These are phyloP conservation scores for Parochlus steinenii DNA, from an alignment of 2,888 invertebrate genomes.

Conservation along the genomic window DNA sequence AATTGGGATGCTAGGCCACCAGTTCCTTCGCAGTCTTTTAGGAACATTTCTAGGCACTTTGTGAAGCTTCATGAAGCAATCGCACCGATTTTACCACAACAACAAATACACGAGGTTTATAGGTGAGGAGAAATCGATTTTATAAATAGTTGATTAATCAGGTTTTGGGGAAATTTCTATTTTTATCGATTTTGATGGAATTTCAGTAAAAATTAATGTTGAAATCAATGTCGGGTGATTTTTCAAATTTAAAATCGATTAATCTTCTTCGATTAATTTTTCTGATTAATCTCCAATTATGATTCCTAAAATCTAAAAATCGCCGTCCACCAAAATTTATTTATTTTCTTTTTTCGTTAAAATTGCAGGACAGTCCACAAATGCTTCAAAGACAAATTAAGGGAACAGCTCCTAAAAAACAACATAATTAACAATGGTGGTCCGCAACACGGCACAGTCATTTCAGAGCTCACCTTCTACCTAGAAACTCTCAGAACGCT, in stretches of 20 bases:
- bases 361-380: conserved; percentile 65
- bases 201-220: background rate
- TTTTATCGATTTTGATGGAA: background rate
- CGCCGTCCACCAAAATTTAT: no score
- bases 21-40: conserved; percentile 79
- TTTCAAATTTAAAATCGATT: background rate
- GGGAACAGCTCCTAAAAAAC: conserved; percentile 68
- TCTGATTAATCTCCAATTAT: conserved; percentile 1
- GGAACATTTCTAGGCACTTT: conserved; percentile 75
- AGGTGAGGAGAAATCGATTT: no score
- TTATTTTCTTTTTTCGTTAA: no score
- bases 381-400: conserved; percentile 71
- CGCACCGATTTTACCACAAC: conserved; percentile 62
- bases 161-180: background rate
- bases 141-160: background rate
- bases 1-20: conserved; percentile 92
- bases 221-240: background rate
- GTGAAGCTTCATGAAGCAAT: conserved; percentile 84
- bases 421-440: conserved; percentile 92
- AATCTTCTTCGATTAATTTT: background rate
- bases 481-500: conserved; percentile 69
- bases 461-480: conserved; percentile 81
- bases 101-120: conserved; percentile 61
- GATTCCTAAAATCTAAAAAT: conserved; percentile 25
- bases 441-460: conserved; percentile 90